Base-by-base conservation (phyloP, 2,113 vertebrate species). In the Calyptommatus sinebrachiatus region DNA sequence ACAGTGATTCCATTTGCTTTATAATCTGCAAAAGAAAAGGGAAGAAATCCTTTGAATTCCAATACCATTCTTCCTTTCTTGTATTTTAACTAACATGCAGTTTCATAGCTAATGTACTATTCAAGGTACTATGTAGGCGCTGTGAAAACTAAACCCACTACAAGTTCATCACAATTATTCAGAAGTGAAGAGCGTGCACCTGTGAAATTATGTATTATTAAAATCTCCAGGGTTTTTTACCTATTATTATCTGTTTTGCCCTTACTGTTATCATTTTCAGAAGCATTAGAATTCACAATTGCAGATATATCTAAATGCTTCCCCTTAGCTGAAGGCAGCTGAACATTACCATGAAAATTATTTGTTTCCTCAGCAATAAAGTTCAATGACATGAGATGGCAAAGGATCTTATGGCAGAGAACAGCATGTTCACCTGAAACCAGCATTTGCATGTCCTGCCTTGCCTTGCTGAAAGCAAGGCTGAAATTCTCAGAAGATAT, bases 1-100 rank as follows among this genome's bases (percentile, higher is more conserved):
- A 93, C 89, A 69, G 87, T 81, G 71, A 94, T 88, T 85, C 94
- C 95, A 89, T 86, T 90, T 3, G 75, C 88, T 62, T 90, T 88
- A 75, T 62, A 86, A 92, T 86, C 95, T 96, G 91, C 81, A 93
- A 90, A 60, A 22, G 35, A 41, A 81, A 28, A 91, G 73, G 85
- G 50, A 83, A 67, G 88, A 71, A 78, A 84, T 83, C 89, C 79
- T 87, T 87, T 14, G 0, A 7, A 41, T 11, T 22, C 24, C 21
- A 76, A 0, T 41, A 31, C n/a, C 81, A 77, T 28, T 3, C 0
- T 61, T 7, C 22, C 79, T 57, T 57, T 57, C 53, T 57, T 57
- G 53, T 18, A 18, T 18, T 57, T 57, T 57, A 18, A 4, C 53
- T 18, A 18, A 18, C 53, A 14, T 14, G 14, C 16, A 57, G 53